Percentiles rank a stretch among this genome's conserved stretches.
phyloP scores from a whole-genome alignment of 2,888 invertebrate species.

The Pristionchus maxplancki region DNA sequence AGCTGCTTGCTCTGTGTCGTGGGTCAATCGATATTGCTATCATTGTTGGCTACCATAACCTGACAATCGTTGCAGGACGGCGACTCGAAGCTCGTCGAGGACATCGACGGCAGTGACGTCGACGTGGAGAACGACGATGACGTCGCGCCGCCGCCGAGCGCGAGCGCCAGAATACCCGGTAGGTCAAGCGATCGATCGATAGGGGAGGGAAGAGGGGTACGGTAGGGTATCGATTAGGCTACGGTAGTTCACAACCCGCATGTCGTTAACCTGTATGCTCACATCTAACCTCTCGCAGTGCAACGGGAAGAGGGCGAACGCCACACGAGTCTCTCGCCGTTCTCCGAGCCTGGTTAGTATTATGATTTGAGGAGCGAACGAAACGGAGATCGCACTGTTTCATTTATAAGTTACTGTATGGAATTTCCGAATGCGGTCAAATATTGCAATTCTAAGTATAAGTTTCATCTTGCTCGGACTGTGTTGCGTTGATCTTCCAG shows the following conservation, averaged over 20 bases:
- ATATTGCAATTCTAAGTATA: no score
- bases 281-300: neutral
- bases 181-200: neutral
- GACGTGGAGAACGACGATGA: slow-evolving; percentile 24
- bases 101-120: slow-evolving; percentile 39
- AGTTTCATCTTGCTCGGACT: no score
- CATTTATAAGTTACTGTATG: no score
- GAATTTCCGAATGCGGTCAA: no score
- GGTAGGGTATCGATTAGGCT: neutral
- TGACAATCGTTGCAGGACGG: slow-evolving; percentile 1
- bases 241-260: neutral
- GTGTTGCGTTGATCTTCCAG: no score
- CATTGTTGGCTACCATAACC: neutral
- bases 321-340: slow-evolving; percentile 13
- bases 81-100: slow-evolving; percentile 34
- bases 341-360: slow-evolving; percentile 14
- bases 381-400: no score
- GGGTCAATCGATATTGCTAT: neutral
- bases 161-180: slow-evolving; percentile 24
- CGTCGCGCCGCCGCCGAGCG: neutral
- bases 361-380: no score
- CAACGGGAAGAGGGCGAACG: neutral
- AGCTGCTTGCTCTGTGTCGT: no score
- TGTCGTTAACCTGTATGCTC: neutral
- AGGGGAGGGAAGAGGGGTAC: neutral